Base-by-base conservation (phyloP, 2,888 invertebrate species). In the Ommatoiulus sabulosus region DNA sequence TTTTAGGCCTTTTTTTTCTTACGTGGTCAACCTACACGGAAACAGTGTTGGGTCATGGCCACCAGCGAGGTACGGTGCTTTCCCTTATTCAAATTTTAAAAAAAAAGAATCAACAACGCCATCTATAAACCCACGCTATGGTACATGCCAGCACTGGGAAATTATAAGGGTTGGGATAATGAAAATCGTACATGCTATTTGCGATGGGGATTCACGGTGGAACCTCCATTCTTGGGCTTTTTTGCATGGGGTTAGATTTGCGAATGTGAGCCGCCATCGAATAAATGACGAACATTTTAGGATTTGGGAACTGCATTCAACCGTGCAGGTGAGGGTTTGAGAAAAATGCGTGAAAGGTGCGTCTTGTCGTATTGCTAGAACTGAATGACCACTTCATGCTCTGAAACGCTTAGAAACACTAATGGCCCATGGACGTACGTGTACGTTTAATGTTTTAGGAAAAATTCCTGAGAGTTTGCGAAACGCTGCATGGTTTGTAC, bases 71-170 rank as follows among this genome's bases (percentile, higher is more conserved):
- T 63, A 63, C 63, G 63, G 63, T 63, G 63, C 63, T 63, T 63
- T 63, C 63, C 63, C 63, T 63, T 63, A 63, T 63, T 63, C 63
- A 63, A 63, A 63, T 63, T 52, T 63, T 46, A 7, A 46, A 46
- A 63, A 63, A 63, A 63, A 52, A 52, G 52, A 63, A 63, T 63
- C 63, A 63, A 63, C 63, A 63, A 63, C 63, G 63, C 63, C 63
- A 63, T 63, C 63, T 63, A 63, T 63, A 63, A 63, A 63, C 63
- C 63, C 63, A 63, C 63, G 63, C 63, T 63, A 63, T 63, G 63
- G 63, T 63, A 63, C 63, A 63, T 63, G 63, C 63, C 63, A 63
- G 63, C 7, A 63, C 63, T n/a, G 63, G 63, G n/a, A 63, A 63
- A 63, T 63, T 63, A 63, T 63, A 63, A n/a, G 63, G n/a, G n/a